Base-by-base conservation (phyloP, 2,888 invertebrate species). In the Dysmachus trigonus region DNA sequence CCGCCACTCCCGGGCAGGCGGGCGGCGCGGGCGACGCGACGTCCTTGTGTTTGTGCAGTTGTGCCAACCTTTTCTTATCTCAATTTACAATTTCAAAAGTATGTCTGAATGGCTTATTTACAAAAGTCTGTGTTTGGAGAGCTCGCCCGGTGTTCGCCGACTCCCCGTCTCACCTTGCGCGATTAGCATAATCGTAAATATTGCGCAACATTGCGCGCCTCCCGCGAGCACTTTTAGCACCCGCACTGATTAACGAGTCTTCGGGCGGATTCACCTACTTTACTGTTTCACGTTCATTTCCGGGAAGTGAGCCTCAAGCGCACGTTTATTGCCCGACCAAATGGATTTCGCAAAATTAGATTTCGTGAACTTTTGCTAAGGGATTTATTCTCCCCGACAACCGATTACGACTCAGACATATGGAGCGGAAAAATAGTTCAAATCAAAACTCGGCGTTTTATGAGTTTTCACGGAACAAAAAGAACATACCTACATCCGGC, bases 71-170 rank as follows among this genome's bases (percentile, higher is more conserved):
- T 41, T 82, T 62, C 82, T 82, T 82, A 82, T 82, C 82, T 62
- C 53, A 53, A 22, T 62, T 82, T 82, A 62, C 62, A 62, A 82
- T 33, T 82, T 35, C 30, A 33, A 31, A 82, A 82, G 82, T 62
- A 62, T 27, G 62, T 62, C 82, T 62, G 82, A 71, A 82, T 62
- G 35, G 18, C 71, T 82, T 82, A 82, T 82, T 82, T 82, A 82
- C 82, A 82, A 82, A 82, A 30, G 82, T 82, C 82, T 82, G 71
- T 82, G 30, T 82, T 82, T 82, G 82, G 62, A 33, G 79, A 47
- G 51, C 47, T 47, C 47, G 79, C 15, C 22, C n/a, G 41, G 31
- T 79, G 79, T n/a, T n/a, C n/a, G n/a, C 79, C 30, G 47, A 22
- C 15, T 47, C 30, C 41, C 79, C 30, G 79, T 38, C 31, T 79